Evolutionary conservation across 1,140 invertebrate genomes (phyloP).

Genomic region (Ceratitis capitata): DNA sequence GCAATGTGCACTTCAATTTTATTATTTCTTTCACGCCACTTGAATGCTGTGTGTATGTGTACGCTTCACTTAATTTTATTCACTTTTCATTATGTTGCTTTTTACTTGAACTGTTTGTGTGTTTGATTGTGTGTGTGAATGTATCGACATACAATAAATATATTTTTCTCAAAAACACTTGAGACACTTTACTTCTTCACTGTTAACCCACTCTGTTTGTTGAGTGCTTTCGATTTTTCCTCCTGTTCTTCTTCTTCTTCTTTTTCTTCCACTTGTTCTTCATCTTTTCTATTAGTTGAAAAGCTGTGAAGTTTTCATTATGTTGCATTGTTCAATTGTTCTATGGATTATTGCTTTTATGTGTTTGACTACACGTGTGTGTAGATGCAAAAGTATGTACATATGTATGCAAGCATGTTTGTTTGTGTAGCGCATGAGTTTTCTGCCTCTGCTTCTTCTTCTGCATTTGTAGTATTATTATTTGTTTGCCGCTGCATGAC

Average conservation of each 20-base stretch:
- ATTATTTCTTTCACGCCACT: constrained; percentile 16
- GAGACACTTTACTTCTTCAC: neutral
- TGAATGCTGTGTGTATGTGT: neutral
- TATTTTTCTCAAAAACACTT: constrained; percentile 25
- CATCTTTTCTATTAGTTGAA: neutral
- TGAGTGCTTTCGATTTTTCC: too few relatives aligned
- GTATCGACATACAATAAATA: neutral
- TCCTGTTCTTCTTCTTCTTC: neutral
- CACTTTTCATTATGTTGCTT: neutral
- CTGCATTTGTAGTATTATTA: neutral
- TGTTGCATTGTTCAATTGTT: constrained; percentile 23
- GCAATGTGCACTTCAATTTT: neutral
- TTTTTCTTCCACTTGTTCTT: too few relatives aligned
- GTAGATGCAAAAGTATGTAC: too few relatives aligned
- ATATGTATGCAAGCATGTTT: too few relatives aligned
- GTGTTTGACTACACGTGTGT: too few relatives aligned
- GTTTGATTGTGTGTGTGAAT: neutral
- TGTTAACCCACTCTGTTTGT: neutral
- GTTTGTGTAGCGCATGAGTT: too few relatives aligned
- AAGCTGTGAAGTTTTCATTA: neutral
- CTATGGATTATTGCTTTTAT: neutral
- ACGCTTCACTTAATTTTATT: neutral
- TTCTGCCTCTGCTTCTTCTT: neutral
- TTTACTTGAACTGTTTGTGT: neutral
- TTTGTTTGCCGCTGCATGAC: neutral